Evolutionary conservation across 2,797 vertebrate species (phyloP).

Genomic region (Dallia pectoralis): DNA sequence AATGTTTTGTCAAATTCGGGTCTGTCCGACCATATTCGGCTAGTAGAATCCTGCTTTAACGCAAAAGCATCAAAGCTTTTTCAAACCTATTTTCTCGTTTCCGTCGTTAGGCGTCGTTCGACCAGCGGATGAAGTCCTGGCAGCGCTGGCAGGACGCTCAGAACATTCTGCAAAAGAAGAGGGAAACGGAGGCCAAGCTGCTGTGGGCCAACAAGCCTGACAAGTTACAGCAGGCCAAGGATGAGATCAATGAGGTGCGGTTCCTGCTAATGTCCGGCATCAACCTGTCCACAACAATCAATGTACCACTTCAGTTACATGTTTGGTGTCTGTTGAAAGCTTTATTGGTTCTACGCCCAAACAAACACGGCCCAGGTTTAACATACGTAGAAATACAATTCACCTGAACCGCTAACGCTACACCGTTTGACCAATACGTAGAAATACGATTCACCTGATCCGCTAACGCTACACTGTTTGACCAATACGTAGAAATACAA

Average conservation of each 20-base stretch:
- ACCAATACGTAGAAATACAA: not conserved
- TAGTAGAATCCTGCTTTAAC: too few species aligned
- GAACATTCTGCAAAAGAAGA: constrained; percentile 90
- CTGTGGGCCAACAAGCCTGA: constrained; percentile 98
- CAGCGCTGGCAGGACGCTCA: constrained; percentile 98
- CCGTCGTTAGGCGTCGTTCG: constrained; percentile 85
- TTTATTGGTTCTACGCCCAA: not conserved
- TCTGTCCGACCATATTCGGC: too few species aligned
- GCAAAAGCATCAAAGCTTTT: not conserved
- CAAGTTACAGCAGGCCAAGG: constrained; percentile 95
- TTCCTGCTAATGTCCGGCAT: not conserved
- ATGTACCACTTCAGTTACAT: too few species aligned
- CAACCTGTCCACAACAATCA: too few species aligned
- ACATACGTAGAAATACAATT: not conserved
- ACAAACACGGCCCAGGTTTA: not conserved
- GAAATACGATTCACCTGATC: not conserved
- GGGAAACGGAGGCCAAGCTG: constrained; percentile 91
- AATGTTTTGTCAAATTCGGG: too few species aligned
- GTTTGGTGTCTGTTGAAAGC: not conserved
- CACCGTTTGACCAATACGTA: not conserved
- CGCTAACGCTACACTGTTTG: not conserved
- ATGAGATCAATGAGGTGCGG: constrained; percentile 90
- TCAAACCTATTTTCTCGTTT: not conserved
- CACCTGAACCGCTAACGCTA: not conserved
- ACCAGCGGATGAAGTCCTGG: constrained; percentile 96